Evolutionary conservation across 2,113 vertebrate species (phyloP).

Genomic region (Myrmecophaga tridactyla): DNA sequence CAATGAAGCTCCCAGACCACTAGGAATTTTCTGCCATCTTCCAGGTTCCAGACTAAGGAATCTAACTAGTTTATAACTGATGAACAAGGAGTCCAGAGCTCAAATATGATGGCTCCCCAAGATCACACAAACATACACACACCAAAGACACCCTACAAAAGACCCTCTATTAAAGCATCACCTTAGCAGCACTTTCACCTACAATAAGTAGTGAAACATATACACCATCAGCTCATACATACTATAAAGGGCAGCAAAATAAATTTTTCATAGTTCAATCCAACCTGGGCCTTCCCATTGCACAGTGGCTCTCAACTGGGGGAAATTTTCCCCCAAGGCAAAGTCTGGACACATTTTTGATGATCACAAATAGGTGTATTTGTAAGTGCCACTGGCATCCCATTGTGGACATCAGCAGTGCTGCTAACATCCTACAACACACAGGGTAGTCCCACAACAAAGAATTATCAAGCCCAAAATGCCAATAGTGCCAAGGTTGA

Average conservation of each 20-base stretch:
- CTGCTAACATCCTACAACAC: neutral
- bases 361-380: neutral
- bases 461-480: neutral
- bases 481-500: neutral
- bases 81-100: neutral
- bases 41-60: neutral
- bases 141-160: neutral
- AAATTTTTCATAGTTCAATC: neutral
- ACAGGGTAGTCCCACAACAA: neutral
- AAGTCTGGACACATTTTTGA: neutral
- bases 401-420: neutral
- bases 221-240: neutral
- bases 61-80: neutral
- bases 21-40: neutral
- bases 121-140: neutral
- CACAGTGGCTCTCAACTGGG: neutral
- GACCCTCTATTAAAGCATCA: neutral
- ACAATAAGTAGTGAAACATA: neutral
- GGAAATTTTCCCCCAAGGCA: neutral
- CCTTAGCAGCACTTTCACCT: neutral
- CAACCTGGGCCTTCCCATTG: neutral
- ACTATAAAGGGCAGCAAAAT: neutral
- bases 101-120: neutral
- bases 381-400: neutral
- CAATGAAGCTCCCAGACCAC: neutral